phyloP scores from a whole-genome alignment of 2,888 invertebrate species.

The Aphodius sticticus region DNA sequence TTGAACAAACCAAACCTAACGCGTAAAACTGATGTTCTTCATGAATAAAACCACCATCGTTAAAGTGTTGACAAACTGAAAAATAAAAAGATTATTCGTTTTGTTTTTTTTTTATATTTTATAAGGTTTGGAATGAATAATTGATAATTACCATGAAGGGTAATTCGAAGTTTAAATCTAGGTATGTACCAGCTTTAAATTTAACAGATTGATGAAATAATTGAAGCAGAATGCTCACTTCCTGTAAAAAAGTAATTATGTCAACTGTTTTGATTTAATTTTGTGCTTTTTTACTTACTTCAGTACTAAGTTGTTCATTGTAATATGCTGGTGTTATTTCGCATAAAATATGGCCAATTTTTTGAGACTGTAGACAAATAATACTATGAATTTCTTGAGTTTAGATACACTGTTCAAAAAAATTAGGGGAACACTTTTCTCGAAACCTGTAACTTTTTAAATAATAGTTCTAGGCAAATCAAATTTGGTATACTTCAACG shows the following conservation, averaged over 20 bases:
- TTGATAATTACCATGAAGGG: conserved; percentile 13
- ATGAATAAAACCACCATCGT: conserved; percentile 24
- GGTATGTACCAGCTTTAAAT: conserved; percentile 13
- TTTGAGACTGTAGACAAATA: conserved; percentile 24
- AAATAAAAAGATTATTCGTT: conserved; percentile 8
- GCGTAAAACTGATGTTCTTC: conserved; percentile 14
- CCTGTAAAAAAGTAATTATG: conserved; percentile 5
- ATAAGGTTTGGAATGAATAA: too few species aligned
- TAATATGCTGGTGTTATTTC: neutral
- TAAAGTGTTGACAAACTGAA: conserved; percentile 20
- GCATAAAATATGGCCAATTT: conserved; percentile 22
- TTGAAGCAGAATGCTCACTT: conserved; percentile 16
- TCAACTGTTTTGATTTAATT: neutral
- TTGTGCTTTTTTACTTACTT: conserved; percentile 5
- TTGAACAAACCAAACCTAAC: neutral
- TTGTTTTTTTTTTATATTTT: neutral
- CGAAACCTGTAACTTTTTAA: too few species aligned
- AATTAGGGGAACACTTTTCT: too few species aligned
- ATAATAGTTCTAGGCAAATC: too few species aligned
- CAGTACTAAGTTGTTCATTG: conserved; percentile 4
- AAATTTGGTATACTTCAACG: too few species aligned
- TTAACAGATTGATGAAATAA: conserved; percentile 16
- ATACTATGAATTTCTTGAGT: too few species aligned
- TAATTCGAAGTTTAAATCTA: conserved; percentile 19
- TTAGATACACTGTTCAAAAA: too few species aligned